Percentiles rank a stretch among this genome's conserved stretches.
phyloP scores from a whole-genome alignment of 2,888 invertebrate species.

The Cancer borealis region DNA sequence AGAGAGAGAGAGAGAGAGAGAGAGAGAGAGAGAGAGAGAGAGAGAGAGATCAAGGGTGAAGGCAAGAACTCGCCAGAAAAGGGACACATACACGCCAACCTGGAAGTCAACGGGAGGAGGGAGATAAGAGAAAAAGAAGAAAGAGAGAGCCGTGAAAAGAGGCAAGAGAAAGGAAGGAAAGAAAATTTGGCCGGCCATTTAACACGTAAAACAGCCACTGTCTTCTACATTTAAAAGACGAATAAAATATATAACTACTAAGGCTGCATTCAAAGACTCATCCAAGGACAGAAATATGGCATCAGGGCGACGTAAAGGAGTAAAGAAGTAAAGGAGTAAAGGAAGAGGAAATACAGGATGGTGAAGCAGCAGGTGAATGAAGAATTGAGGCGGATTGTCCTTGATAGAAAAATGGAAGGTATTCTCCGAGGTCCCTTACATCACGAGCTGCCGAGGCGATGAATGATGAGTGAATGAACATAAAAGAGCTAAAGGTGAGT shows the following conservation, averaged over 20 bases:
- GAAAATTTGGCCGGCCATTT: neutral
- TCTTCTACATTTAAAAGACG: neutral
- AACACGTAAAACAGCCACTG: neutral
- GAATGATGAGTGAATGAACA: neutral
- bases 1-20: neutral
- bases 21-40: neutral
- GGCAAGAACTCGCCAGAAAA: conserved; percentile 27
- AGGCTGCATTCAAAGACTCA: neutral
- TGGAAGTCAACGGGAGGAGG: conserved; percentile 2
- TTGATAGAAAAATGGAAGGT: neutral
- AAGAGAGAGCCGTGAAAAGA: conserved; percentile 13
- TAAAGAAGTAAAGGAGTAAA: neutral
- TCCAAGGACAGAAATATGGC: neutral
- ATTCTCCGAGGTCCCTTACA: neutral
- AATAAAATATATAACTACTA: neutral
- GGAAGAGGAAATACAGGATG: neutral
- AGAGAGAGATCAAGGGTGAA: neutral
- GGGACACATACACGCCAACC: neutral
- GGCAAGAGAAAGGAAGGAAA: neutral
- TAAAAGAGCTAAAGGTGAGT: conserved; percentile 12
- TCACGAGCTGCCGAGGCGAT: neutral
- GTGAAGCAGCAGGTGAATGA: neutral
- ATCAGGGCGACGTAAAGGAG: neutral
- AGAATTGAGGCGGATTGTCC: neutral
- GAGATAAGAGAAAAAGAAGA: neutral